Base-by-base conservation (phyloP, 1,140 invertebrate species). In the Ceratitis capitata region DNA sequence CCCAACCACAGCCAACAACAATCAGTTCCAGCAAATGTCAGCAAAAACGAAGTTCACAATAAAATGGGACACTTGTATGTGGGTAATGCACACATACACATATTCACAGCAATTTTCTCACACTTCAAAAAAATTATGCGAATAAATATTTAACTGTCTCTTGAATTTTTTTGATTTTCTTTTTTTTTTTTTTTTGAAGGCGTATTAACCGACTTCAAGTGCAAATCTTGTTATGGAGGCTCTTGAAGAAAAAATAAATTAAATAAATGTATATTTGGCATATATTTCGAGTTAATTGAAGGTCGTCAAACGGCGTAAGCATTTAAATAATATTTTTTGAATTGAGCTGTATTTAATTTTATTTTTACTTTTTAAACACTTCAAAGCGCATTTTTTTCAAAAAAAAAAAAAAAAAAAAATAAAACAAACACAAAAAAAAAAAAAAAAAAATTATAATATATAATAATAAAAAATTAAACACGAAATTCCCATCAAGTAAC, bases 271-370 rank as follows among this genome's bases (percentile, higher is more conserved):
- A 56, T 56, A 56, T 78, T 78, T 26, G 69, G n/a, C 69, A 78
- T 78, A 78, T 23, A 23, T 78, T 78, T 78, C 69, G 39, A 78
- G 42, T 78, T 78, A 78, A 26, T 23, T 45, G 69, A 78, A 45
- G 69, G 69, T 78, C 69, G 23, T 23, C 35, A 23, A 47, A 78
- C 39, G 69, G 19, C 16, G n/a, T 26, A 23, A 29, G 39, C 39
- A 6, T 26, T 78, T 78, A 9, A 64, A 23, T 64, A 23, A 35
- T 64, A 16, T 32, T 64, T 35, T 9, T 19, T 64, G 14, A 39
- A 35, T 35, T 10, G 10, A n/a, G n/a, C n/a, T n/a, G n/a, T n/a
- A n/a, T n/a, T n/a, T n/a, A n/a, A n/a, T n/a, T n/a, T 19, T 56
- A 10, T 56, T 19, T 19, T 56, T 19, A 56, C 51, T 56, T 32